Conservation (phyloP, 2,888 invertebrate genomes). For the Nomada hirtipes region DNA sequence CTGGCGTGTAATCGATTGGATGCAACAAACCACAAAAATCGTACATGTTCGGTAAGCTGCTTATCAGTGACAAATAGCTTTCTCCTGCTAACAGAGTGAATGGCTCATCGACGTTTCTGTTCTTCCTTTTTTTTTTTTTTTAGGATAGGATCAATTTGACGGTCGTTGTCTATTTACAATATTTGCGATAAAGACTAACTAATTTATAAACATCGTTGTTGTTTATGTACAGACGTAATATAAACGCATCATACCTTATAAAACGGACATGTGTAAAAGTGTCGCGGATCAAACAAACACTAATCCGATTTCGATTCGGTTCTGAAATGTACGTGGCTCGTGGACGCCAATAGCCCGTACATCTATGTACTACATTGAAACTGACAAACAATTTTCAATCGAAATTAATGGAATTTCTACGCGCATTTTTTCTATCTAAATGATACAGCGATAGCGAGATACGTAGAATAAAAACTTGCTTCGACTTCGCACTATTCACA, state of each 20-base stretch:
- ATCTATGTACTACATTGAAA: slow-evolving; percentile 17
- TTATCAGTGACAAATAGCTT: slow-evolving; percentile 46
- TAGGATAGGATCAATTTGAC: slow-evolving; percentile 47
- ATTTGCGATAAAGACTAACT: slow-evolving; percentile 65
- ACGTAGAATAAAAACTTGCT: slow-evolving; percentile 10
- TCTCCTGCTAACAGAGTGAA: slow-evolving; percentile 40
- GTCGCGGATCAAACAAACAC: slow-evolving; percentile 62
- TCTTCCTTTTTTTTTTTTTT: not conserved
- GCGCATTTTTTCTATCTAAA: slow-evolving; percentile 57
- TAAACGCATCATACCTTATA: slow-evolving; percentile 67
- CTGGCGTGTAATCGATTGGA: slow-evolving; percentile 28
- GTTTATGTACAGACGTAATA: slow-evolving; percentile 67
- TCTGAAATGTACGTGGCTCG: slow-evolving; percentile 28
- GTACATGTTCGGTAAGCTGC: slow-evolving; percentile 53
- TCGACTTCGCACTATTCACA: slow-evolving; percentile 7
- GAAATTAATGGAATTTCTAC: slow-evolving; percentile 31
- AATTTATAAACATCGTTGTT: slow-evolving; percentile 69
- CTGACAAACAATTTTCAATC: slow-evolving; percentile 27
- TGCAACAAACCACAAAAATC: slow-evolving; percentile 44
- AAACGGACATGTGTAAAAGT: slow-evolving; percentile 69
- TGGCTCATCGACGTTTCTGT: slow-evolving; percentile 33
- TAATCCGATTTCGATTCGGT: slow-evolving; percentile 36
- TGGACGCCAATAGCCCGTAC: slow-evolving; percentile 35
- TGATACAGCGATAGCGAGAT: not conserved
- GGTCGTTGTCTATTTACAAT: slow-evolving; percentile 64